Evolutionary conservation across 2,113 vertebrate species (phyloP), one percentile per base, ranked within the genome.

Genomic region (Callithrix jacchus): DNA sequence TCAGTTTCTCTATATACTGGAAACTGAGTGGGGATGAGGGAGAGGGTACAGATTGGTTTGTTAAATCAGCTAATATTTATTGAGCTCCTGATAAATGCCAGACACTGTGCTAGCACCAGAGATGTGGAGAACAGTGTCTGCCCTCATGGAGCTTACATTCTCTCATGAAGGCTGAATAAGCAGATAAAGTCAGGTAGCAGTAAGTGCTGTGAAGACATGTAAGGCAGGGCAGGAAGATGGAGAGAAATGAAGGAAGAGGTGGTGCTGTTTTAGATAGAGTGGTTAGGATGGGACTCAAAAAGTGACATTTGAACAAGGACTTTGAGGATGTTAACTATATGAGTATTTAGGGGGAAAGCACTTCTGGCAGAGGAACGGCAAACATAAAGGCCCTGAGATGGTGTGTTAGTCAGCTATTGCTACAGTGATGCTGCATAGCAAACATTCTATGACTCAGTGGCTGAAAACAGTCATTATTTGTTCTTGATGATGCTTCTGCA

Each of bases 351-450:
- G 21, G 25, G 13, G 4, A 27, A 35, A 74, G 40, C 21, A 13
- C 93, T 91, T 73, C 64, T 42, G n/a, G 89, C 40, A 86, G 79
- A 83, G 68, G 10, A 70, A 71, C 6, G 61, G 13, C 58, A 93
- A 32, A 37, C 13, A 18, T 83, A 56, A 66, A 84, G n/a, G 68
- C 11, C 1, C 1, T 3, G 30, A 90, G 9, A 35, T 66, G 35
- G 2, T 42, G 25, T 25, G 47, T 70, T 83, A 37, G 35, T 90
- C 73, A 45, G 49, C 84, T 73, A 20, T 6, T 27, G 8, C 79
- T 66, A 23, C 20, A 27, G 4, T 87, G 64, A 79, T 20, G 40
- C 30, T 25, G 18, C 13, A 0, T 56, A 83, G 92, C 89, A 89
- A 89, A 47, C 8, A 91, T 20, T 21, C 37, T 30, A 27, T 37